Conservation (phyloP, 2,113 vertebrate species). For the Fregata magnificens region DNA sequence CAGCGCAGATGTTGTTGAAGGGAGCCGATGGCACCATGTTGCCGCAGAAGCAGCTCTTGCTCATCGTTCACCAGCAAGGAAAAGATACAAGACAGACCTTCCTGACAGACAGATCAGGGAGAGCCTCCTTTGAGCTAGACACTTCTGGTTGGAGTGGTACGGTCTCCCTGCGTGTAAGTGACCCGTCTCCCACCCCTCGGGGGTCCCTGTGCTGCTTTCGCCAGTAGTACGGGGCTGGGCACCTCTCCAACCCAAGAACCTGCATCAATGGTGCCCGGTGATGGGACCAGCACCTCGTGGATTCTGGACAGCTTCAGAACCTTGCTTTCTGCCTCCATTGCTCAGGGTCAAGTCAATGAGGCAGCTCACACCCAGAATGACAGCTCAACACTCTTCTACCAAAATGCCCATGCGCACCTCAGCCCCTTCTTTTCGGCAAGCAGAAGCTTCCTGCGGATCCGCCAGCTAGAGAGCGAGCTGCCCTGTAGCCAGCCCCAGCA, state of each 20-base stretch:
- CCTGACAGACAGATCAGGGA: not conserved
- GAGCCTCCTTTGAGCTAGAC: not conserved
- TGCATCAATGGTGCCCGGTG: not conserved
- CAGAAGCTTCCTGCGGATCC: conserved; percentile 1
- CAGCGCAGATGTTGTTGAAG: not conserved
- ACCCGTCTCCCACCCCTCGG: fast-evolving
- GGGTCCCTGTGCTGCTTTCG: not conserved
- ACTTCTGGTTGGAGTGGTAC: not conserved
- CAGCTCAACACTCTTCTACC: fast-evolving
- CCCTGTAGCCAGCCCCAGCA: not conserved
- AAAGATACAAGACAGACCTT: fast-evolving
- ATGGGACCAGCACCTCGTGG: not conserved
- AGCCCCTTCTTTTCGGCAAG: not conserved
- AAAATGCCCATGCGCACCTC: fast-evolving
- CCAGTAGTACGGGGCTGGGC: not conserved
- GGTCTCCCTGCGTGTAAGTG: fast-evolving
- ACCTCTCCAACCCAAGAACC: not conserved
- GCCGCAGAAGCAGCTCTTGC: not conserved
- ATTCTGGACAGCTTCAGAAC: not conserved
- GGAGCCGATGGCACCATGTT: fast-evolving
- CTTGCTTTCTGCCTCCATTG: not conserved
- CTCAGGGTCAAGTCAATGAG: not conserved
- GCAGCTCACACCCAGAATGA: fast-evolving
- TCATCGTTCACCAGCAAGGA: fast-evolving
- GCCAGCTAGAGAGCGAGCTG: fast-evolving